These are phyloP conservation scores for Ceramica pisi DNA, from an alignment of 2,888 invertebrate species.

Conservation along the genomic window DNA sequence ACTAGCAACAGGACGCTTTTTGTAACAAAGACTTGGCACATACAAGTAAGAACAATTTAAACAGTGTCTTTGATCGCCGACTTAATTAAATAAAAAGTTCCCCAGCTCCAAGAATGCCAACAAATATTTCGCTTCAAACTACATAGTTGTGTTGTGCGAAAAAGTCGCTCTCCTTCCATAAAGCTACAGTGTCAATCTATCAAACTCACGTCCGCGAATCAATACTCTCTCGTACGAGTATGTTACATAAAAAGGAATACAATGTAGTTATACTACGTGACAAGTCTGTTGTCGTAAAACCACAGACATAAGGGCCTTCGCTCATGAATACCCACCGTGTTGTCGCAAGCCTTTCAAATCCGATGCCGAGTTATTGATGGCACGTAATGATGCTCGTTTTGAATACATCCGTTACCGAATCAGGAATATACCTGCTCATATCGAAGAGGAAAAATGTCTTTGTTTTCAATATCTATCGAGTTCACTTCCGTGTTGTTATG, in stretches of 20 bases:
- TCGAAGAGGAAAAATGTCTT: constrained; percentile 64
- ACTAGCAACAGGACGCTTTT: not conserved
- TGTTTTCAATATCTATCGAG: constrained; percentile 64
- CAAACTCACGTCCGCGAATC: constrained; percentile 57
- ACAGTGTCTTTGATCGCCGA: constrained; percentile 14
- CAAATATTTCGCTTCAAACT: constrained; percentile 35
- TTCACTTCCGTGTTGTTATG: constrained; percentile 56
- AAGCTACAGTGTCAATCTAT: constrained; percentile 56
- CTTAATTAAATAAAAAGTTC: constrained; percentile 35
- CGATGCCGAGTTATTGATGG: constrained; percentile 74
- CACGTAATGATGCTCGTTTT: constrained; percentile 72
- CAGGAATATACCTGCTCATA: constrained; percentile 59
- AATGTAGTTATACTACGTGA: constrained; percentile 71
- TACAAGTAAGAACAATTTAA: constrained; percentile 2
- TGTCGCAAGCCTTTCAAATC: constrained; percentile 68
- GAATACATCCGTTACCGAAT: constrained; percentile 66
- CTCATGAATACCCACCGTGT: constrained; percentile 59
- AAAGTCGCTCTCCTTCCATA: constrained; percentile 24
- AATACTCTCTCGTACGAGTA: constrained; percentile 54
- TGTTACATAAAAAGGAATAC: constrained; percentile 68
- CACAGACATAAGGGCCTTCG: constrained; percentile 67
- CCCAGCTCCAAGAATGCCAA: constrained; percentile 7
- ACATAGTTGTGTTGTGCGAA: constrained; percentile 20
- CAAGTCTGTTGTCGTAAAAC: constrained; percentile 72
- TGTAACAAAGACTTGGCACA: not conserved